Evolutionary conservation across 2,113 vertebrate genomes (phyloP), one percentile per base, ranked within the genome.

Genomic region (Alligator sinensis): DNA sequence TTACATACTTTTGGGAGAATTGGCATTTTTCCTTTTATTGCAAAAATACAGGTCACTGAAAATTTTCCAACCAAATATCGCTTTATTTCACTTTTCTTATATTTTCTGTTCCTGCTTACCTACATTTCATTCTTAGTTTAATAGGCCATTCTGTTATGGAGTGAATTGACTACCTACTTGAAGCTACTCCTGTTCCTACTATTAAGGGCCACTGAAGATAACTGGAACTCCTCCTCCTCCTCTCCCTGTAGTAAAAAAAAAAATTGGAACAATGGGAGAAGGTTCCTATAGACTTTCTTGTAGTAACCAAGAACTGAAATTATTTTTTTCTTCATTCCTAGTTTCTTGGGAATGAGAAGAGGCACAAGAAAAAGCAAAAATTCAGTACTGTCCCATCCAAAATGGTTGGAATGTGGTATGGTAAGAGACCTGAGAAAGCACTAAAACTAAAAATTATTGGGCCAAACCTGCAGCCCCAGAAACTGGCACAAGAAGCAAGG

Each of bases 391-490:
- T 10, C 22, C 79, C 17, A 47, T 8, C 6, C 16, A 77, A 47
- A 47, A 47, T 47, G 47, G 47, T 47, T 47, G 47, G 47, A 47
- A 47, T 47, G 47, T 47, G 47, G 47, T 9, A 47, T 90, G 94
- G 70, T 13, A 75, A 91, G 60, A 22, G 75, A 90, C 2, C 11
- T 38, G 38, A 85, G 92, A 72, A 74, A 47, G 12, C 21, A 86
- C 24, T 6, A 70, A 59, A n/a, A 95, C 77, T 87, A 96, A 97
- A 82, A 75, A n/a, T 9, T 47, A 47, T 47, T 47, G 47, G 47
- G 47, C 47, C 80, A 93, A 91, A 80, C 81, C 11, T 82, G 24
- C 91, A 70, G 64, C n/a, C 27, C 13, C 47, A 47, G 47, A 47
- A 47, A 47, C 47, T 47, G 47, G 47, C 47, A 47, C 47, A 47